These are phyloP conservation scores for Channa argus DNA, from an alignment of 2,113 vertebrate genomes.

Conservation along the genomic window DNA sequence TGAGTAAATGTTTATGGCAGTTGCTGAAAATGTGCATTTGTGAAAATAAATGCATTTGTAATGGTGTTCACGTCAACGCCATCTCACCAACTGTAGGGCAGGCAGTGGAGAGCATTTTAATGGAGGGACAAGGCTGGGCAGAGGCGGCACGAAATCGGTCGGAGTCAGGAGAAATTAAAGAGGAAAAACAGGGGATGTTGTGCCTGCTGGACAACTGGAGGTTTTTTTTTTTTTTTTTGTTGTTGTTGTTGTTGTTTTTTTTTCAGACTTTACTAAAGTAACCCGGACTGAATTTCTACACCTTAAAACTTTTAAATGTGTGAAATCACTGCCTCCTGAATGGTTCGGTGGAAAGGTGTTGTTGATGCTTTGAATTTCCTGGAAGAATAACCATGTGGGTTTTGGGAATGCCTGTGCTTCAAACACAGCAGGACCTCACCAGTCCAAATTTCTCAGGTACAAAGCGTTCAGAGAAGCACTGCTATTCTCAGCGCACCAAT, in stretches of 20 bases:
- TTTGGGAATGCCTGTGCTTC: constrained; percentile 23
- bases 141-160: constrained; percentile 32
- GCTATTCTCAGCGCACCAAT: constrained; percentile 24
- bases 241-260: no score
- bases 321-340: constrained; percentile 26
- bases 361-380: constrained; percentile 29
- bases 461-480: constrained; percentile 31
- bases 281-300: constrained; percentile 45
- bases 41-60: constrained; percentile 54
- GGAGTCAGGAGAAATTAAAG: constrained; percentile 29
- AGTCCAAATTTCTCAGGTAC: constrained; percentile 51
- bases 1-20: constrained; percentile 44
- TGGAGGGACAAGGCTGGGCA: constrained; percentile 41
- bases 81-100: constrained; percentile 40
- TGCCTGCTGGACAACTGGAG: constrained; percentile 16
- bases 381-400: constrained; percentile 26
- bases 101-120: constrained; percentile 54
- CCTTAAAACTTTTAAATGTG: constrained; percentile 33
- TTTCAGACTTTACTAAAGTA: constrained; percentile 14
- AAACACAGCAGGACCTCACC: constrained; percentile 31
- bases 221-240: constrained; percentile 10
- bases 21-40: constrained; percentile 58
- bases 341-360: constrained; percentile 20
- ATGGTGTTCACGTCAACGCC: constrained; percentile 31
- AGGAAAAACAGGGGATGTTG: constrained; percentile 26